phyloP scores from a whole-genome alignment of 2,888 invertebrate species.

The Pollenia angustigena region DNA sequence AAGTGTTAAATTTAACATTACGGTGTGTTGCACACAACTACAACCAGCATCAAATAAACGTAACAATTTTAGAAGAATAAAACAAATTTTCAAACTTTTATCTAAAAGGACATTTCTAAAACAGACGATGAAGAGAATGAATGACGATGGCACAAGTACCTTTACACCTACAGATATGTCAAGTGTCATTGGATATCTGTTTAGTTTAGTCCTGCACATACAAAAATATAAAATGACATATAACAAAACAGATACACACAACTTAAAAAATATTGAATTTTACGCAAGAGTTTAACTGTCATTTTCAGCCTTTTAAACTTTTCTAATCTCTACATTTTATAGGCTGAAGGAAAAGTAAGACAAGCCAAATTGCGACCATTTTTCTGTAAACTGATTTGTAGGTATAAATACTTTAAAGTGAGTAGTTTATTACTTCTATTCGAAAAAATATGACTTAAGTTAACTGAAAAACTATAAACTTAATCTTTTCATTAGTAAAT shows the following conservation, averaged over 20 bases:
- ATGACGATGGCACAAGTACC: constrained; percentile 39
- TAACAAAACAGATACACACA: not conserved
- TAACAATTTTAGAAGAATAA: constrained; percentile 38
- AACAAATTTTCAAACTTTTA: constrained; percentile 50
- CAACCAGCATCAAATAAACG: constrained; percentile 47
- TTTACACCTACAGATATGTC: constrained; percentile 67
- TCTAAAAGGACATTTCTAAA: constrained; percentile 56
- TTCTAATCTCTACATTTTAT: constrained; percentile 30
- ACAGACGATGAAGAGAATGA: constrained; percentile 48
- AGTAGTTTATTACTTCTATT: too few species aligned
- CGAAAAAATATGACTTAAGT: too few species aligned
- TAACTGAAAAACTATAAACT: too few species aligned
- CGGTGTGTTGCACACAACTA: constrained; percentile 37
- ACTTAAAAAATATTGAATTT: constrained; percentile 39
- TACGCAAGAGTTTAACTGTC: constrained; percentile 58
- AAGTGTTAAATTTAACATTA: constrained; percentile 66
- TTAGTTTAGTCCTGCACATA: constrained; percentile 4
- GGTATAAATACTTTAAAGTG: too few species aligned
- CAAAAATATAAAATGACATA: not conserved
- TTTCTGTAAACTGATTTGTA: too few species aligned
- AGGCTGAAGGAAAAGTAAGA: not conserved
- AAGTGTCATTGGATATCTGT: constrained; percentile 55
- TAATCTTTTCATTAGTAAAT: not conserved
- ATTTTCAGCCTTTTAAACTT: constrained; percentile 55
- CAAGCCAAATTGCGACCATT: too few species aligned